Conservation (phyloP, 2,888 invertebrate genomes). For the Catotricha subobsoleta region DNA sequence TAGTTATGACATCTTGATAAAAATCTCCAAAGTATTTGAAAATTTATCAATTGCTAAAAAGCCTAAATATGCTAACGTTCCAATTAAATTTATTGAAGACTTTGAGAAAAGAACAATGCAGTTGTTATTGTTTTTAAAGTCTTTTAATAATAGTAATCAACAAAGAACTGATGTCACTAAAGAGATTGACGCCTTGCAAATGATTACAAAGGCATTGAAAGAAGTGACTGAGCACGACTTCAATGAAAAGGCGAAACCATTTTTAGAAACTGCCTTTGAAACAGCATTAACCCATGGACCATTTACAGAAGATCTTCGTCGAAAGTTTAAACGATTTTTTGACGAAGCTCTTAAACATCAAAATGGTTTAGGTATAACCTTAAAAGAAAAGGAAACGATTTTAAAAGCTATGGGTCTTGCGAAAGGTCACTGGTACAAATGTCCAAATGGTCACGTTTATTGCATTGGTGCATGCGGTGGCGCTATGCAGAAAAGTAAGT, state of each 20-base stretch:
- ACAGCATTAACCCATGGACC: not conserved
- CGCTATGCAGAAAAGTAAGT: slow-evolving; percentile 2
- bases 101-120: not conserved
- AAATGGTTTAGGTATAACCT: slow-evolving; percentile 1
- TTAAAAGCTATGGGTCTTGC: not conserved
- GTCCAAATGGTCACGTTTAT: slow-evolving; percentile 5
- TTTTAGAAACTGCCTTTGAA: slow-evolving; percentile 1
- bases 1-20: not conserved
- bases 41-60: not conserved
- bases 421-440: slow-evolving; percentile 4
- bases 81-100: not conserved
- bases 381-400: slow-evolving; percentile 5
- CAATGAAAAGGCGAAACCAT: slow-evolving; percentile 1
- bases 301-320: not conserved
- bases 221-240: not conserved
- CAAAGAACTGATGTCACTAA: not conserved
- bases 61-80: not conserved
- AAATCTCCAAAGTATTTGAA: not conserved
- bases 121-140: not conserved
- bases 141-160: slow-evolving; percentile 1
- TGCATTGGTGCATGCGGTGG: slow-evolving; percentile 5
- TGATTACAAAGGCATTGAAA: not conserved
- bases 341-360: not conserved
- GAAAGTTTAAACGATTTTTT: not conserved
- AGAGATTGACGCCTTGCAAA: not conserved